Evolutionary conservation across 2,888 invertebrate genomes (phyloP).

Genomic region (Dascillus cervinus): DNA sequence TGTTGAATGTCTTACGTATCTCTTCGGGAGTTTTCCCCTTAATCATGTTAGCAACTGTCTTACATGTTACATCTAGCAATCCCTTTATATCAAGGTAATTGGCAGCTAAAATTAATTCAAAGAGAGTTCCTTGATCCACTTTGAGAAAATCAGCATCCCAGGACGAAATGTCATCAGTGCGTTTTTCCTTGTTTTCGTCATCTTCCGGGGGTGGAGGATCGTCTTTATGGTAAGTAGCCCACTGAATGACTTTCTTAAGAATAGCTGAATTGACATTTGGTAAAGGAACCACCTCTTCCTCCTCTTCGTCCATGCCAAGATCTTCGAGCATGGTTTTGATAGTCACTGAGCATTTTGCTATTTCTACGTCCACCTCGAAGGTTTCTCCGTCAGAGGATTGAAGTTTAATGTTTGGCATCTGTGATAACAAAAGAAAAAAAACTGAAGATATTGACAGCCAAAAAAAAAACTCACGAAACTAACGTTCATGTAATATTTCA

Average conservation of each 20-base stretch:
- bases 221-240: slow-evolving; percentile 91
- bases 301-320: slow-evolving; percentile 84
- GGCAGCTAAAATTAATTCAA: slow-evolving; percentile 93
- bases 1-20: slow-evolving; percentile 93
- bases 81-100: slow-evolving; percentile 96
- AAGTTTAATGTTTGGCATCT: slow-evolving; percentile 92
- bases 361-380: slow-evolving; percentile 93
- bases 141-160: slow-evolving; percentile 99
- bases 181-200: slow-evolving; percentile 93
- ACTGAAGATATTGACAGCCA: slow-evolving; percentile 3
- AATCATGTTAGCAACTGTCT: slow-evolving; percentile 97
- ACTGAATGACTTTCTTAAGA: slow-evolving; percentile 86
- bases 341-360: slow-evolving; percentile 95
- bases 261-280: slow-evolving; percentile 98
- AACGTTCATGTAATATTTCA: no score
- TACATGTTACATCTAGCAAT: slow-evolving; percentile 93
- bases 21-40: slow-evolving; percentile 98
- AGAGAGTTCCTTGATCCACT: slow-evolving; percentile 94
- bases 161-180: slow-evolving; percentile 97
- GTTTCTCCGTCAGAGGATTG: slow-evolving; percentile 94
- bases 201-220: slow-evolving; percentile 95
- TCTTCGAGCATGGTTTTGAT: slow-evolving; percentile 98
- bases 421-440: no score
- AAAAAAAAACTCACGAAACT: background rate
- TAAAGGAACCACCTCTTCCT: slow-evolving; percentile 90